These are phyloP conservation scores for Crotalus tigris DNA, from an alignment of 2,113 vertebrate genomes.

Conservation along the genomic window DNA sequence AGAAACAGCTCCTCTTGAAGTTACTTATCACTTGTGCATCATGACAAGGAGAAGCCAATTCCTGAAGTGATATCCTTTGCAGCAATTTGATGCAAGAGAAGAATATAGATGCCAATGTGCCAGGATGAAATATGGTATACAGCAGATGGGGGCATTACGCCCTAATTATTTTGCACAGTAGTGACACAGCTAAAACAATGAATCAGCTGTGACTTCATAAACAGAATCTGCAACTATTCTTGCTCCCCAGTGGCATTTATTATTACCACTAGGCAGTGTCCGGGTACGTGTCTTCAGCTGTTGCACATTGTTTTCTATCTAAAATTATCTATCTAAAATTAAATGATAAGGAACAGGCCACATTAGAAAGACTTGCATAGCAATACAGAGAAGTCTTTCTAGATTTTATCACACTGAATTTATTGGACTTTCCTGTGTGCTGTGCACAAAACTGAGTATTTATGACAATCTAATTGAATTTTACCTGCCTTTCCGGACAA, in stretches of 20 bases:
- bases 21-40: neutral
- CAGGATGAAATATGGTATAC: slow-evolving; percentile 26
- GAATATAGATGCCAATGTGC: slow-evolving; percentile 13
- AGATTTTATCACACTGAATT: neutral
- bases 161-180: slow-evolving; percentile 28
- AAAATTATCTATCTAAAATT: neutral
- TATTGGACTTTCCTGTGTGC: neutral
- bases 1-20: neutral
- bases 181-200: slow-evolving; percentile 24
- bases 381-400: neutral
- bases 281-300: accelerated
- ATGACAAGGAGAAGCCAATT: neutral
- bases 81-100: slow-evolving; percentile 5
- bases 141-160: slow-evolving; percentile 29
- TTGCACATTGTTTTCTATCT: neutral
- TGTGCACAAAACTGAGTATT: neutral
- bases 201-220: slow-evolving; percentile 17
- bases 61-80: slow-evolving; percentile 17
- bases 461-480: neutral
- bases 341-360: neutral
- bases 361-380: neutral
- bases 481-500: neutral
- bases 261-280: neutral
- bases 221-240: neutral
- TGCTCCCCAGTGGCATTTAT: neutral